Percentiles rank a stretch among this genome's conserved stretches.
Conservation (phyloP, 92 coral and sea anemone species). For the Montipora capitata region DNA sequence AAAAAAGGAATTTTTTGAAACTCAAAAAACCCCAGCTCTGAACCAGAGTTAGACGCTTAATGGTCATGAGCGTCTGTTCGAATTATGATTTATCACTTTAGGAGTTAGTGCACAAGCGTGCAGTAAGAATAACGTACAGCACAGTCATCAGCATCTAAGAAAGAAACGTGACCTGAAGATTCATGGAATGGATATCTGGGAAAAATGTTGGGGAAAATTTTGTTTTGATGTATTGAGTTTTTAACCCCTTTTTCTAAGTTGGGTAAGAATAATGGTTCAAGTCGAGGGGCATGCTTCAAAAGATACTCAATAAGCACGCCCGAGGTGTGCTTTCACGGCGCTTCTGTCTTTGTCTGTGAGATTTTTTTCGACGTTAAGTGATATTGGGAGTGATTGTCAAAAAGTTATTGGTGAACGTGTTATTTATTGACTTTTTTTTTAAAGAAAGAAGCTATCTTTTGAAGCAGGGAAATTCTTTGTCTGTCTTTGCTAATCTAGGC, state of each 20-base stretch:
- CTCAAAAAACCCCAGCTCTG: too few species aligned
- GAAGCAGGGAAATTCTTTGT: slow-evolving; percentile 11
- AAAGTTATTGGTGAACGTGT: background rate
- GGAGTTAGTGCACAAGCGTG: too few species aligned
- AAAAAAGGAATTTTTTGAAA: too few species aligned
- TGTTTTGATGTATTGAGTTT: background rate
- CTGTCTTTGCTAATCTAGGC: background rate
- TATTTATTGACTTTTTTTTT: background rate
- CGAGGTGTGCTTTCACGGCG: too few species aligned
- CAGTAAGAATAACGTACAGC: too few species aligned
- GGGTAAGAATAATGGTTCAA: background rate
- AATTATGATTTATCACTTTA: too few species aligned
- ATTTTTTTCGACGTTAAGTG: background rate
- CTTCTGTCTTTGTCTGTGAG: background rate
- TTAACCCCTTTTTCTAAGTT: slow-evolving; percentile 13
- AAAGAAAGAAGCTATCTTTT: background rate
- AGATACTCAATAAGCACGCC: too few species aligned
- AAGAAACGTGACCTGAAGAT: background rate
- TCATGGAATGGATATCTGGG: slow-evolving; percentile 28
- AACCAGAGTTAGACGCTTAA: too few species aligned
- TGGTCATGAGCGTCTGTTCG: too few species aligned
- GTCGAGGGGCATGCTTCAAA: background rate
- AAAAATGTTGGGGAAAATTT: background rate
- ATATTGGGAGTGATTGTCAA: background rate
- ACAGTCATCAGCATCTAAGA: too few species aligned